Percentiles rank a stretch among this genome's conserved stretches.
Conservation (phyloP, 2,888 invertebrate species). For the Torymus texanus region DNA sequence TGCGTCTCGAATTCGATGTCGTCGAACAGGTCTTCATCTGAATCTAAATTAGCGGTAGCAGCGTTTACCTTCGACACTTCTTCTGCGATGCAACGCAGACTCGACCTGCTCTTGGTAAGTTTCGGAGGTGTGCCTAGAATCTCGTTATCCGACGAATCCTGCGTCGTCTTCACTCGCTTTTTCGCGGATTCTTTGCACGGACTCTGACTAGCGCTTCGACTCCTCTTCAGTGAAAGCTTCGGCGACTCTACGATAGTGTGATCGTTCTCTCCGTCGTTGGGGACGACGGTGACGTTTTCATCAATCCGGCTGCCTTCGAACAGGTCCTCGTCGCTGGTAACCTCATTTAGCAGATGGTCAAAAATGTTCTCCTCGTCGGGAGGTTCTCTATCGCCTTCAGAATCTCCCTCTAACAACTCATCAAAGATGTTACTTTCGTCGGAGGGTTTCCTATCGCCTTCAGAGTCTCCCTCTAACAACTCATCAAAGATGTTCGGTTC, state of each 20-base stretch:
- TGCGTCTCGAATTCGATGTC: constrained; percentile 47
- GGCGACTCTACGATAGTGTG: neutral
- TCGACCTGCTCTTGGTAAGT: neutral
- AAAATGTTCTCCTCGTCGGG: constrained; percentile 25
- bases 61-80: neutral
- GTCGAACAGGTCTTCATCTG: constrained; percentile 42
- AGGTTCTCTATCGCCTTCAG: constrained; percentile 10
- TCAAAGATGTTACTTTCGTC: constrained; percentile 34
- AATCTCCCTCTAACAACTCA: constrained; percentile 16
- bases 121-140: constrained; percentile 29
- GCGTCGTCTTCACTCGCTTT: constrained; percentile 1
- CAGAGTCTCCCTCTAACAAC: constrained; percentile 18
- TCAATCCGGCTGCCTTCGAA: neutral
- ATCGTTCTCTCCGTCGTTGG: neutral
- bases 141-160: constrained; percentile 36
- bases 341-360: constrained; percentile 33
- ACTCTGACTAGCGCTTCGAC: constrained; percentile 40
- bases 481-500: constrained; percentile 37
- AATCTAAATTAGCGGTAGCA: constrained; percentile 18
- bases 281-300: constrained; percentile 11
- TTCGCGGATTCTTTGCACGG: constrained; percentile 14
- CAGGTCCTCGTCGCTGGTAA: constrained; percentile 8
- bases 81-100: neutral
- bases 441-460: neutral
- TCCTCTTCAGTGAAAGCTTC: constrained; percentile 21